Percentiles rank a stretch among this genome's conserved stretches.
Evolutionary conservation across 2,888 invertebrate species (phyloP).

Genomic region (Mesorhabditis belari): DNA sequence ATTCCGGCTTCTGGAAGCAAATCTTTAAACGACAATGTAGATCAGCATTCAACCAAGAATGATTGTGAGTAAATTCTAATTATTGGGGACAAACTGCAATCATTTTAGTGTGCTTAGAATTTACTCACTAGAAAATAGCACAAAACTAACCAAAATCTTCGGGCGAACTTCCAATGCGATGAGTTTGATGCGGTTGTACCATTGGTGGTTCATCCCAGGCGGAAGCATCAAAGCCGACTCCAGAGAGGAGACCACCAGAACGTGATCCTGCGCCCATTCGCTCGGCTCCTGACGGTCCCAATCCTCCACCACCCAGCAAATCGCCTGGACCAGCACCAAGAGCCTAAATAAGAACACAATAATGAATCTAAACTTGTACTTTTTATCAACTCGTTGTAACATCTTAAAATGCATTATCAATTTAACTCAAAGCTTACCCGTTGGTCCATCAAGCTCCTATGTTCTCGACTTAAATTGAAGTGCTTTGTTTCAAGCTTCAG

Average conservation of each 20-base stretch:
- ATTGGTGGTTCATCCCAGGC: background rate
- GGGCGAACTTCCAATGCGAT: background rate
- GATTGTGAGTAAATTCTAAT: too few species aligned
- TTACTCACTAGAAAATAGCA: too few species aligned
- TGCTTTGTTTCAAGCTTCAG: constrained; percentile 3
- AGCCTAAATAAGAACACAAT: background rate
- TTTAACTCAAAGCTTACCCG: background rate
- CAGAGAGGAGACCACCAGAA: background rate
- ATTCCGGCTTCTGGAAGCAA: background rate
- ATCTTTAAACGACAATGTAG: too few species aligned
- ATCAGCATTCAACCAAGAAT: too few species aligned
- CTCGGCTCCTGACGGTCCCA: background rate
- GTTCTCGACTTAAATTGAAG: constrained; percentile 2
- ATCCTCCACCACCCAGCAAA: background rate
- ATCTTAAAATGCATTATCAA: background rate
- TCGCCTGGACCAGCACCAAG: background rate
- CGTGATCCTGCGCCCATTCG: background rate
- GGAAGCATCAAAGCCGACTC: background rate
- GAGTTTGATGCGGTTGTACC: background rate
- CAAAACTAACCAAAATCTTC: background rate
- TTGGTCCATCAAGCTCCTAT: background rate
- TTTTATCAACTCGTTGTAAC: too few species aligned
- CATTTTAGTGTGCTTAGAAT: background rate
- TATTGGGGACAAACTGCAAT: background rate
- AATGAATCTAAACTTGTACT: too few species aligned